These are phyloP conservation scores for Osmerus eperlanus DNA, from an alignment of 2,113 vertebrate species.

Conservation along the genomic window DNA sequence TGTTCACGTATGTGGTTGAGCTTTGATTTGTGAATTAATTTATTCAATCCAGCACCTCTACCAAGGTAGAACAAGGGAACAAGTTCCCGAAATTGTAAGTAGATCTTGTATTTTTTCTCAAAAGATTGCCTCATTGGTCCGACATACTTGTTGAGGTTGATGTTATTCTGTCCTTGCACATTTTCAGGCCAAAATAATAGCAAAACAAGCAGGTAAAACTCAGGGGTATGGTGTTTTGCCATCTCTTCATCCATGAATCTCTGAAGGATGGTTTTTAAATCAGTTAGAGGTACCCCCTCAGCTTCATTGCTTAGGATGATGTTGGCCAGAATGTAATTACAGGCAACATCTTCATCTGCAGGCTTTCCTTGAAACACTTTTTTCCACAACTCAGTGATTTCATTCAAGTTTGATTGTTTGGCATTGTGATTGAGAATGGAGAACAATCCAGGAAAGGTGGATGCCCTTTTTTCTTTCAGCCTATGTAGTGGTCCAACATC, in stretches of 20 bases:
- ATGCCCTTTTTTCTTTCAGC: not conserved
- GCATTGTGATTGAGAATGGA: not conserved
- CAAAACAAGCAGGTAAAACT: conserved; percentile 1
- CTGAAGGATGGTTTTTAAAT: not conserved
- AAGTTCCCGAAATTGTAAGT: conserved; percentile 4
- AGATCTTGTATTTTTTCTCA: not conserved
- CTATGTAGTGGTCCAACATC: not conserved
- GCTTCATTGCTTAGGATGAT: not conserved
- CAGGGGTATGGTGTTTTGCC: not conserved
- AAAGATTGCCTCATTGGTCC: not conserved
- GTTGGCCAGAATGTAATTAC: not conserved
- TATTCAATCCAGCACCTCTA: not conserved
- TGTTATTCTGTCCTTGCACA: not conserved
- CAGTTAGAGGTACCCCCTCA: not conserved
- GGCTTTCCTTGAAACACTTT: not conserved
- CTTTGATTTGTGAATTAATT: not conserved
- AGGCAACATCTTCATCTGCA: not conserved
- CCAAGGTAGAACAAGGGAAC: conserved; percentile 8
- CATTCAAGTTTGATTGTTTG: not conserved
- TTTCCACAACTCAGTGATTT: conserved; percentile 2
- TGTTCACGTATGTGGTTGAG: not conserved
- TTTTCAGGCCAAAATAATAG: conserved; percentile 6
- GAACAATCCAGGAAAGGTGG: conserved; percentile 3
- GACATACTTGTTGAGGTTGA: not conserved
- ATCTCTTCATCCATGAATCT: not conserved